Conservation (phyloP, 2,113 vertebrate genomes). For the Scatophagus argus region DNA sequence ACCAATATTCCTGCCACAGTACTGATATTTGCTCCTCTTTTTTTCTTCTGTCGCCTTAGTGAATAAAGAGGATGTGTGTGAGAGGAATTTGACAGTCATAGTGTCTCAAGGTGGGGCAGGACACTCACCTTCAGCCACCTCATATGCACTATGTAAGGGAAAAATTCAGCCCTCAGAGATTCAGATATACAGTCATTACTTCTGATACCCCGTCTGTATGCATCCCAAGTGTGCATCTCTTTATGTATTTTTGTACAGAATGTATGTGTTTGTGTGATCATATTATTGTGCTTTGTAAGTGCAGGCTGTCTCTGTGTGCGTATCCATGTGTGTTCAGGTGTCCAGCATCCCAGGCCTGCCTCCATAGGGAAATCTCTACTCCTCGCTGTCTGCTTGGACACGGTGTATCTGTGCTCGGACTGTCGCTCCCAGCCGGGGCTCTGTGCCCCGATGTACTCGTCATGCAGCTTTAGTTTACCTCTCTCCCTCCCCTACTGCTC, state of each 20-base stretch:
- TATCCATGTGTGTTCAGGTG: slow-evolving; percentile 52
- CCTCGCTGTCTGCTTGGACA: slow-evolving; percentile 62
- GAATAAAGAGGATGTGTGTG: slow-evolving; percentile 16
- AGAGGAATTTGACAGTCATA: slow-evolving; percentile 47
- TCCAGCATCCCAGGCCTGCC: slow-evolving; percentile 29
- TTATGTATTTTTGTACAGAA: slow-evolving; percentile 18
- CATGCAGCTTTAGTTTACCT: slow-evolving; percentile 75
- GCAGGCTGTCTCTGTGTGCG: slow-evolving; percentile 19
- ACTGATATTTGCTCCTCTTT: slow-evolving; percentile 50
- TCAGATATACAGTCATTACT: slow-evolving; percentile 18
- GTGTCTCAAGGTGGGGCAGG: slow-evolving; percentile 13
- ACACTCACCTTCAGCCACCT: slow-evolving; percentile 33
- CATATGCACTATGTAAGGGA: slow-evolving; percentile 9
- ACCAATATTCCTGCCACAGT: slow-evolving; percentile 33
- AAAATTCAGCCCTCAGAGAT: slow-evolving; percentile 30
- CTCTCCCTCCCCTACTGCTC: slow-evolving; percentile 31
- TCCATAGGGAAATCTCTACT: slow-evolving; percentile 70
- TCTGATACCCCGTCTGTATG: slow-evolving; percentile 1
- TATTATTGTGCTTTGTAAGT: slow-evolving; percentile 41
- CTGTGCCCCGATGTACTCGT: slow-evolving; percentile 66
- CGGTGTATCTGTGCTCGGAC: slow-evolving; percentile 67
- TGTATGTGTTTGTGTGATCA: background rate
- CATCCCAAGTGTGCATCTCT: slow-evolving; percentile 25
- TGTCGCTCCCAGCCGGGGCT: slow-evolving; percentile 53
- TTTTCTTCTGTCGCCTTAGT: slow-evolving; percentile 24